These are phyloP conservation scores for Tiliacea citrago DNA, from an alignment of 2,888 invertebrate genomes.

Conservation along the genomic window DNA sequence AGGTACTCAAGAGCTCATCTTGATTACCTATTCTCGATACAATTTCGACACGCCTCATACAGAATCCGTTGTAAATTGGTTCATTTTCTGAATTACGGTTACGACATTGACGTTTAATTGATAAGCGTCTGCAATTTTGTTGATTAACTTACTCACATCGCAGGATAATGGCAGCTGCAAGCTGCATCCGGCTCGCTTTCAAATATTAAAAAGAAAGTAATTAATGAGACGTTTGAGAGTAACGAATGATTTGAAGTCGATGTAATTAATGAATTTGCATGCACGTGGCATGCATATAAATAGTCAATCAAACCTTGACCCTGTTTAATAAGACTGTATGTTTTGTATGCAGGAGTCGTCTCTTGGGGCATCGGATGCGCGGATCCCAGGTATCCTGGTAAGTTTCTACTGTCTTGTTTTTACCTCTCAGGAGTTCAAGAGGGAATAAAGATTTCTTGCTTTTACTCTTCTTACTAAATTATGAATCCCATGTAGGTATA, in stretches of 20 bases:
- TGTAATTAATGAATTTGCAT: slow-evolving; percentile 24
- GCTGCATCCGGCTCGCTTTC: background rate
- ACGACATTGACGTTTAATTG: slow-evolving; percentile 29
- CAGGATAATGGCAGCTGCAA: background rate
- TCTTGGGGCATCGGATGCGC: slow-evolving; percentile 93
- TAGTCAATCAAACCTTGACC: slow-evolving; percentile 17
- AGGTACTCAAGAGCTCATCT: background rate
- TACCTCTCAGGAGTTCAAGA: background rate
- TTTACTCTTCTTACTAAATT: background rate
- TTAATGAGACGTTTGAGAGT: slow-evolving; percentile 5
- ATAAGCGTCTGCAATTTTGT: slow-evolving; percentile 21
- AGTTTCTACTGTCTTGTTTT: slow-evolving; percentile 53
- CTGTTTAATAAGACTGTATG: background rate
- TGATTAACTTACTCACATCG: slow-evolving; percentile 13
- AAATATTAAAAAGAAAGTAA: slow-evolving; percentile 33
- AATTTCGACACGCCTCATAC: slow-evolving; percentile 14
- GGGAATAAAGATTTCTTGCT: background rate
- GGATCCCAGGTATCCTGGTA: slow-evolving; percentile 89
- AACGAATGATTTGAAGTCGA: background rate
- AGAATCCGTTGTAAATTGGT: slow-evolving; percentile 37
- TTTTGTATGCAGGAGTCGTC: slow-evolving; percentile 89
- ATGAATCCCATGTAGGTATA: background rate
- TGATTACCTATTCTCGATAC: background rate
- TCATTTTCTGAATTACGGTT: slow-evolving; percentile 18
- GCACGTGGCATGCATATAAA: slow-evolving; percentile 14